Evolutionary conservation across 53 echinoderm and acorn worm species (phyloP), one percentile per base, ranked within the genome.

Genomic region (Luidia sarsii): DNA sequence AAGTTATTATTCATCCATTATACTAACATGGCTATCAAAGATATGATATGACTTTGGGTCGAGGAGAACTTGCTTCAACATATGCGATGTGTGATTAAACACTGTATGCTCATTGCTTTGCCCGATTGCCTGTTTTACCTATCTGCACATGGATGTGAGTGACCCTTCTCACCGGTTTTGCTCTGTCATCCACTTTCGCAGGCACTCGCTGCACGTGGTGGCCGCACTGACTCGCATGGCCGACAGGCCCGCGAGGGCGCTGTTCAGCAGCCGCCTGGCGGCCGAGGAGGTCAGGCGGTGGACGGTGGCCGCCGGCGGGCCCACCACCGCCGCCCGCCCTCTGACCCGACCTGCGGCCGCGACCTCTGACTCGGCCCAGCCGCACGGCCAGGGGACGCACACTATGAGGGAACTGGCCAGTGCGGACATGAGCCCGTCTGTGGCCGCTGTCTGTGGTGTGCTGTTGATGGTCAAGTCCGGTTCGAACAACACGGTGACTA

Each of bases 401-500:
- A 79, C 84, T 15, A 68, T 73, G 68, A 79, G 34, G 19, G 63
- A 54, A 22, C 20, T 81, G 45, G 34, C 68, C 15, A 65, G 50
- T 1, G 19, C 65, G 15, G 93, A 93, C 61, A 49, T 90, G 60
- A 69, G 77, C 54, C 32, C 90, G 1, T 64, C 82, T 49, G 88
- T 93, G 67, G 91, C 86, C 0, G 88, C 96, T 19, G 86, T 96
- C 7, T 88, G 89, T 45, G 93, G 93, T 3, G 84, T 96, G 19
- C 79, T 96, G 57, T 83, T 96, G 3, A 87, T 83, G 15, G 28
- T 55, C 10, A 67, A 38, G 28, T 7, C 38, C 0, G 60, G 39
- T 25, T n/a, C 22, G 34, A 34, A 59, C 3, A 70, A 65, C 37
- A 28, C 57, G 70, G 83, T 83, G 46, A 14, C 51, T 48, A 39